Evolutionary conservation across 2,797 vertebrate species (phyloP).

Genomic region (Basileuterus tristriatus): DNA sequence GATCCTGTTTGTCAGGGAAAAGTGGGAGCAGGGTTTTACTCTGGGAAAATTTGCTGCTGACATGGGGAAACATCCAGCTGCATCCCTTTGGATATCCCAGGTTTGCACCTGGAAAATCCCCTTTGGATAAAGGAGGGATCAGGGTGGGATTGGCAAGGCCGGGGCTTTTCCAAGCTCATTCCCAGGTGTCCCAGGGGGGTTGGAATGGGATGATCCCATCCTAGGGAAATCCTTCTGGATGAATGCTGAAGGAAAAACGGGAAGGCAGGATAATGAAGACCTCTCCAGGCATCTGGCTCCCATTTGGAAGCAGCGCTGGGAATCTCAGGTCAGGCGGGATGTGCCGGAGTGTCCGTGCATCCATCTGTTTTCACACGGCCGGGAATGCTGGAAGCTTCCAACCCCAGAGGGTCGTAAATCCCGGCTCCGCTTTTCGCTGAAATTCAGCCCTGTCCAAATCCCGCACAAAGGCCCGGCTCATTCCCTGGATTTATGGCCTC

Average conservation of each 20-base stretch:
- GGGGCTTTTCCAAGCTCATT: neutral
- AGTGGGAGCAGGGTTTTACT: accelerated
- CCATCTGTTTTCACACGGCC: conserved; percentile 99
- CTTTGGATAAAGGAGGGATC: neutral
- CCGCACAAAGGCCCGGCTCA: conserved; percentile 95
- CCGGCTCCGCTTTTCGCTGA: conserved; percentile 92
- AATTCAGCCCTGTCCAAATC: conserved; percentile 96
- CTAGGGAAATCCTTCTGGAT: neutral
- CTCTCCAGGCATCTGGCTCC: conserved; percentile 93
- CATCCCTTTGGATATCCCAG: accelerated
- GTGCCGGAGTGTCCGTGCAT: conserved; percentile 91
- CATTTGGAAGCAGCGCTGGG: conserved; percentile 89
- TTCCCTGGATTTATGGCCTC: conserved; percentile 98
- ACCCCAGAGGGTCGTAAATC: conserved; percentile 98
- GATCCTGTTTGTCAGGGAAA: neutral
- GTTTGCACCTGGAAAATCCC: accelerated
- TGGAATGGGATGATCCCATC: neutral
- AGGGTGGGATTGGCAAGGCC: too few species aligned
- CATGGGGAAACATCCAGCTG: accelerated
- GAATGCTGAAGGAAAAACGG: neutral
- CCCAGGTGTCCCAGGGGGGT: accelerated
- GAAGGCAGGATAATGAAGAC: conserved; percentile 75
- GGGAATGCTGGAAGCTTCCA: conserved; percentile 97
- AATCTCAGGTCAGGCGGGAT: conserved; percentile 86
- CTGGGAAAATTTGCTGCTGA: neutral